Evolutionary conservation across 2,797 vertebrate genomes (phyloP), one percentile per base, ranked within the genome.

Genomic region (Fistularia commersonii): DNA sequence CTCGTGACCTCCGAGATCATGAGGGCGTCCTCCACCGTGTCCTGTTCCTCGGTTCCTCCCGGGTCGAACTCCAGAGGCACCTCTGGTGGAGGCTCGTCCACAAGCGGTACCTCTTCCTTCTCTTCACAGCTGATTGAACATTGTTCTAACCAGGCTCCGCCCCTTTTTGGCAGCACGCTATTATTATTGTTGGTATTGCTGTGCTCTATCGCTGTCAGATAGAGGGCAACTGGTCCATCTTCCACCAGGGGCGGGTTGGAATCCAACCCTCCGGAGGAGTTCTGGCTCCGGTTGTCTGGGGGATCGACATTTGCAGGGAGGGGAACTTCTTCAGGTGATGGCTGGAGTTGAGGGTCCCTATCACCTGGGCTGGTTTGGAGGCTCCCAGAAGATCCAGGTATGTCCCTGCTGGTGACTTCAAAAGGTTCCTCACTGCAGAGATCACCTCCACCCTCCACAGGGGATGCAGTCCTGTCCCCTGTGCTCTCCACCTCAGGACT

Each of bases 21-120:
- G 43, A 45, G 3, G 0, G 11, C 35, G 37, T 47, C 41, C 7
- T 5, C 2, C 0, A 13, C 41, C 15, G 49, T 41, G 5, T 2
- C 6, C 6, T 8, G 15, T 8, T 52, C 48, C 1, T 36, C 44
- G 55, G 13, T 1, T 45, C 50, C 47, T 32, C 48, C 12, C 2
- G 37, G 64, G 8, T 79, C 57, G 9, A 57, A 60, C 47, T 60
- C 58, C 9, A 51, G 54, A 34, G 38, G 48, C 8, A 54, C 37
- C 0, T 15, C 0, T 15, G 5, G 32, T 31, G 48, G 12, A 5
- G 0, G 3, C 11, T 10, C 32, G 8, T 61, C 46, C 35, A 5
- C 8, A 42, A 42, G 47, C 37, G 4, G 8, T 6, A 39, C 34
- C 49, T 44, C 15, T 7, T 35, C 31, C 11, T 66, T 34, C 32